Conservation (phyloP, 2,113 vertebrate genomes). For the Dendrocopos noguchii region DNA sequence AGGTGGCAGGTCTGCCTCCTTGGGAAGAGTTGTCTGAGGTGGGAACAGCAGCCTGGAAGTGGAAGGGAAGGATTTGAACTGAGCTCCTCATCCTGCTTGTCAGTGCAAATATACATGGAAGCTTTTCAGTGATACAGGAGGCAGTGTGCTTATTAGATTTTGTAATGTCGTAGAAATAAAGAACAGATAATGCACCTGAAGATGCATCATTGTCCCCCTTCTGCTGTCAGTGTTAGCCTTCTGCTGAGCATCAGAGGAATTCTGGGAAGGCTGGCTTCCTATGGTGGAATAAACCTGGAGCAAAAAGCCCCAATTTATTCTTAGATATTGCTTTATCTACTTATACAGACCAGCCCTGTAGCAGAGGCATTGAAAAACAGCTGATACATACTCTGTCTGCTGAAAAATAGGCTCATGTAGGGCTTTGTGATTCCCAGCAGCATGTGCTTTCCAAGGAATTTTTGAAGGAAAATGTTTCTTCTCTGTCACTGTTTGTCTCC, state of each 20-base stretch:
- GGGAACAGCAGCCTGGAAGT: not conserved
- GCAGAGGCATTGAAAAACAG: not conserved
- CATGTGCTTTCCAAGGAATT: not conserved
- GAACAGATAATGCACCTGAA: not conserved
- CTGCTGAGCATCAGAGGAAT: not conserved
- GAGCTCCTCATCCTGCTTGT: not conserved
- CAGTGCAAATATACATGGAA: not conserved
- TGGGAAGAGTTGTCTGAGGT: not conserved
- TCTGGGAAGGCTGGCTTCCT: not conserved
- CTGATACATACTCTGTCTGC: not conserved
- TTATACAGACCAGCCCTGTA: not conserved
- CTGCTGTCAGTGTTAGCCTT: not conserved
- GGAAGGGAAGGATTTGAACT: not conserved
- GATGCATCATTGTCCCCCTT: not conserved
- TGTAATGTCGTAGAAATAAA: not conserved
- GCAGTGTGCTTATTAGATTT: not conserved
- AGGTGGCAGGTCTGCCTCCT: slow-evolving; percentile 1
- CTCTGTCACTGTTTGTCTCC: not conserved
- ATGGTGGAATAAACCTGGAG: not conserved
- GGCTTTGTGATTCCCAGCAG: not conserved
- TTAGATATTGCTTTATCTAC: not conserved
- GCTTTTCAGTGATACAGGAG: not conserved
- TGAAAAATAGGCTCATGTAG: not conserved
- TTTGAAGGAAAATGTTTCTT: not conserved
- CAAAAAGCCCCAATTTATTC: not conserved